phyloP scores from a whole-genome alignment of 2,888 invertebrate genomes.

The Hypercompe scribonia region DNA sequence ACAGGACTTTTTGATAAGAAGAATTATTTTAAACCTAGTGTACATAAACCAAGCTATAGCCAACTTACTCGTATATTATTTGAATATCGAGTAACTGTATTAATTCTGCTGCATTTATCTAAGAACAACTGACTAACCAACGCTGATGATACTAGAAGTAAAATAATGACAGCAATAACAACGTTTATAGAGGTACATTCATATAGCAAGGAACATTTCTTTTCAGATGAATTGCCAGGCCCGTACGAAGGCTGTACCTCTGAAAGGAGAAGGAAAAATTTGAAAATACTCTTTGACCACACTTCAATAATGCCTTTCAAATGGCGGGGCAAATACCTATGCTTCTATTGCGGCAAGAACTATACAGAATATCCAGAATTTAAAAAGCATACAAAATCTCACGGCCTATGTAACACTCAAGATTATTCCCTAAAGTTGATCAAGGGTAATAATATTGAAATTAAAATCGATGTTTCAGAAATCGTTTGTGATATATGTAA shows the following conservation, averaged over 20 bases:
- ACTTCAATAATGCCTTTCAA: slow-evolving; percentile 78
- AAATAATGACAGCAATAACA: slow-evolving; percentile 32
- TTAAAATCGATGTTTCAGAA: slow-evolving; percentile 77
- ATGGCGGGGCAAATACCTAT: slow-evolving; percentile 75
- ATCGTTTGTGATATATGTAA: slow-evolving; percentile 72
- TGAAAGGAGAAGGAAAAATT: slow-evolving; percentile 74
- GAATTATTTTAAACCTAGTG: not conserved
- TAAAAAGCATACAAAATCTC: slow-evolving; percentile 72
- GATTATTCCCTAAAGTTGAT: slow-evolving; percentile 67
- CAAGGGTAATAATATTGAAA: slow-evolving; percentile 68
- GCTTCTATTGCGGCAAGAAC: slow-evolving; percentile 75
- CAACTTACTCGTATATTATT: not conserved
- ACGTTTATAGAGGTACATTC: slow-evolving; percentile 55
- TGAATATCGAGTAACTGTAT: not conserved
- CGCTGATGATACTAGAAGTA: slow-evolving; percentile 22
- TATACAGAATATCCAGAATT: slow-evolving; percentile 68
- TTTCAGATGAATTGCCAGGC: slow-evolving; percentile 76
- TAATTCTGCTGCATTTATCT: not conserved
- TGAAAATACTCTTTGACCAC: slow-evolving; percentile 78
- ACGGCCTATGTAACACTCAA: slow-evolving; percentile 66
- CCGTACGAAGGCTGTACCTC: slow-evolving; percentile 66
- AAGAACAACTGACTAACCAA: slow-evolving; percentile 23
- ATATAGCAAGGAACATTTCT: slow-evolving; percentile 71
- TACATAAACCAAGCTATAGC: not conserved
- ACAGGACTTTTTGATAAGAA: slow-evolving; percentile 4